Conservation (phyloP, 1,140 invertebrate genomes). For the Acromyrmex heyeri region DNA sequence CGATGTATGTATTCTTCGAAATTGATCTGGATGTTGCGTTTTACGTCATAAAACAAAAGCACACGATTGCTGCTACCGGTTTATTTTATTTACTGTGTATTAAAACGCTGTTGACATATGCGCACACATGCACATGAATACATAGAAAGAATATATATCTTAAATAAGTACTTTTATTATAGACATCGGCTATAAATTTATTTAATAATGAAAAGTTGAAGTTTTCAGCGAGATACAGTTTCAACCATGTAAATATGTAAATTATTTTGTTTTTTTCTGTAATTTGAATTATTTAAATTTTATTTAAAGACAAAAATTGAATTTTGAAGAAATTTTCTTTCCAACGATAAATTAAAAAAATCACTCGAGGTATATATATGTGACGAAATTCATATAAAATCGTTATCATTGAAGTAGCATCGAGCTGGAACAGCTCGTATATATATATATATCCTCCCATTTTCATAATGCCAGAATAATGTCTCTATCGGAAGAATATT, state of each 20-base stretch:
- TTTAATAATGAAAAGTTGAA: conserved; percentile 19
- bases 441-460: neutral
- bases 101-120: conserved; percentile 43
- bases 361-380: neutral
- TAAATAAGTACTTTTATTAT: neutral
- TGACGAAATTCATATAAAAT: neutral
- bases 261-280: neutral
- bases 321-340: neutral
- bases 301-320: neutral
- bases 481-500: conserved; percentile 4
- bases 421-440: neutral
- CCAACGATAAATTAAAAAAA: neutral
- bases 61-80: neutral
- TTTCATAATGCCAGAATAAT: conserved; percentile 40
- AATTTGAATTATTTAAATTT: neutral
- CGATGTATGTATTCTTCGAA: conserved; percentile 35
- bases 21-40: conserved; percentile 34
- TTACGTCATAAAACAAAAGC: conserved; percentile 23
- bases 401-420: neutral
- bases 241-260: neutral
- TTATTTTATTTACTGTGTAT: conserved; percentile 32
- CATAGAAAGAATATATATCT: neutral
- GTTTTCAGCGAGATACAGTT: neutral
- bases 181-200: neutral
- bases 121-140: neutral